A percentile compares a stretch with the other conserved stretches of the same genome.
Conservation (phyloP, 2,797 vertebrate genomes). For the Cynodonichthys magdalenae region DNA sequence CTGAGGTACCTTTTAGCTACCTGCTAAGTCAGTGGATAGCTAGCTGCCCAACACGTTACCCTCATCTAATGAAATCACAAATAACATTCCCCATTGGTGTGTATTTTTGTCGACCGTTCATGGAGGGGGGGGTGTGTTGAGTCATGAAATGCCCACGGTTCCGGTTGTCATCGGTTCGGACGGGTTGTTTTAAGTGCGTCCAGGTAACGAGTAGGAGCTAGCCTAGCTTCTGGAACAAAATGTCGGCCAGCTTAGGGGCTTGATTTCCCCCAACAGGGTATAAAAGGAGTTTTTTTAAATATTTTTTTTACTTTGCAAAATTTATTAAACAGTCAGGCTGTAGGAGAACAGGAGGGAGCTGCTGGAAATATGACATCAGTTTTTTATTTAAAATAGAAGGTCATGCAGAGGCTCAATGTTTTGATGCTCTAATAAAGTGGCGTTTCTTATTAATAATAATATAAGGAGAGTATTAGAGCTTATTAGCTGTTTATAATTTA, state of each 20-base stretch:
- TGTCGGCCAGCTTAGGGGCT: slow-evolving; percentile 78
- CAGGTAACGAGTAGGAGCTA: slow-evolving; percentile 66
- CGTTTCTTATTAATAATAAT: slow-evolving; percentile 35
- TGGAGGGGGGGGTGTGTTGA: background rate
- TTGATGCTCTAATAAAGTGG: slow-evolving; percentile 43
- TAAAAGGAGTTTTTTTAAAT: slow-evolving; percentile 17
- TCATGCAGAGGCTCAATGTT: slow-evolving; percentile 54
- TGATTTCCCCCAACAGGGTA: slow-evolving; percentile 60
- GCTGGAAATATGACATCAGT: slow-evolving; percentile 17
- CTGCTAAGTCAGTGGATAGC: slow-evolving; percentile 64
- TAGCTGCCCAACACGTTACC: slow-evolving; percentile 33
- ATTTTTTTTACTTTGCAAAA: background rate
- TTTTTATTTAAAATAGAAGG: slow-evolving; percentile 36
- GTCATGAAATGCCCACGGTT: slow-evolving; percentile 18
- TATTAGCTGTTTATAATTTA: slow-evolving; percentile 24
- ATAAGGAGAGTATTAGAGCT: slow-evolving; percentile 40
- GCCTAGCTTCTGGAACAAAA: slow-evolving; percentile 80
- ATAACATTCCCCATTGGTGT: background rate
- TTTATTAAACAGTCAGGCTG: slow-evolving; percentile 32
- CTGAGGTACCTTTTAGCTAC: slow-evolving; percentile 60
- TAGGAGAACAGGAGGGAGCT: slow-evolving; percentile 1
- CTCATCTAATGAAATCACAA: slow-evolving; percentile 5
- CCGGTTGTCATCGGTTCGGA: slow-evolving; percentile 60
- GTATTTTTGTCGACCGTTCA: background rate
- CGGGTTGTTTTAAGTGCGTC: slow-evolving; percentile 45